Base-by-base conservation (phyloP, 2,888 invertebrate genomes). In the Apocheima hispidaria region DNA sequence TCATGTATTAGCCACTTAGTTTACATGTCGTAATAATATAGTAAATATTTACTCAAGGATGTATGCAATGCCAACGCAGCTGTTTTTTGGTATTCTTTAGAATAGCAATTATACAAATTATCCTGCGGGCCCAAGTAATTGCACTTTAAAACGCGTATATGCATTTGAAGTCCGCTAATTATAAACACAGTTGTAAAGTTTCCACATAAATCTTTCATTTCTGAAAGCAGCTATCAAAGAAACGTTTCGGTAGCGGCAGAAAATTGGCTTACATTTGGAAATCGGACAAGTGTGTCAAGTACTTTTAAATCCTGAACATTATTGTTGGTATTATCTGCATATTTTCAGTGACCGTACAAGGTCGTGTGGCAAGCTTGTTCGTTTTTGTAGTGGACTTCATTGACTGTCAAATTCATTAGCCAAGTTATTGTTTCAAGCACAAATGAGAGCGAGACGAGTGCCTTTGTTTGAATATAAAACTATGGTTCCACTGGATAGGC, bases 181-280 rank as follows among this genome's bases (percentile, higher is more conserved):
- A 52, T 58, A 76, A 75, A 65, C 65, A 70, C 79, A 79, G 72
- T 73, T 78, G 77, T 73, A 71, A 55, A 53, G 69, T 68, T 66
- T 71, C 70, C 63, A 66, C 72, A 75, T 69, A 66, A 73, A 74
- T 70, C 66, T 69, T 57, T 61, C 55, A 60, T 69, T 73, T 68
- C 57, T 59, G 63, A 71, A 69, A 71, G 51, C 61, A 62, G 58
- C 59, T 65, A 66, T 71, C 67, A 63, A 49, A 49, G 55, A 59
- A 56, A 54, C 44, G 30, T 48, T 46, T 40, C 23, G 12, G 18
- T 43, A 50, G 26, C 55, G 50, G n/a, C 51, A 59, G 44, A 63
- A 56, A 65, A 65, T 59, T 52, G 41, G 40, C 36, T 18, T 71
- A 66, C 59, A 60, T 70, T 72, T 60, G 65, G 67, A 72, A 70